Conservation (phyloP, 1,140 invertebrate species). For the Amyelois transitella region DNA sequence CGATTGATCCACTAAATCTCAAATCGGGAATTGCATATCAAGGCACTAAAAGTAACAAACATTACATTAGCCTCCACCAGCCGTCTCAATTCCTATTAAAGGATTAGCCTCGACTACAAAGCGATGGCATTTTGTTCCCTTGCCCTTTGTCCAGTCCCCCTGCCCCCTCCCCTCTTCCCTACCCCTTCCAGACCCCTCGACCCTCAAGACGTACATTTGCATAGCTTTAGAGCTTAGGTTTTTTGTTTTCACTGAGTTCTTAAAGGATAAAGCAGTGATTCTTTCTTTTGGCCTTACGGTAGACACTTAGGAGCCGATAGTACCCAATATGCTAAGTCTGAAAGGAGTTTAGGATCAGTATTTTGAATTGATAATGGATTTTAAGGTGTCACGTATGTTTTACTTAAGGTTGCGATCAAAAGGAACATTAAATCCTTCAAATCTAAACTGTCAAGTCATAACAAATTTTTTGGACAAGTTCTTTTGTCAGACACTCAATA, state of each 20-base stretch:
- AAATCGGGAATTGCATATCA: not conserved
- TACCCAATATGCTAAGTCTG: not conserved
- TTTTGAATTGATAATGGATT: too few relatives aligned
- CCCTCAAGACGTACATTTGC: constrained; percentile 68
- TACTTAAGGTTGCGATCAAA: too few relatives aligned
- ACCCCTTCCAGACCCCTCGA: constrained; percentile 27
- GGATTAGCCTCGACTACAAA: constrained; percentile 62
- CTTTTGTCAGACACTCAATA: too few relatives aligned
- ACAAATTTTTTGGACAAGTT: too few relatives aligned
- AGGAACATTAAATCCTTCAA: too few relatives aligned
- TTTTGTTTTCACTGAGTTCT: constrained; percentile 51
- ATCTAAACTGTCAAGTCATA: too few relatives aligned
- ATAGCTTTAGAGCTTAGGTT: constrained; percentile 64
- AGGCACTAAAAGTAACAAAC: not conserved
- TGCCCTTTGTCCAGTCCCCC: constrained; percentile 51
- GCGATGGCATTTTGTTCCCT: constrained; percentile 62
- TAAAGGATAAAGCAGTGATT: constrained; percentile 47
- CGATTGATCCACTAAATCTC: not conserved
- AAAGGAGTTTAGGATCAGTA: not conserved
- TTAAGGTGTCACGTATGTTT: too few relatives aligned
- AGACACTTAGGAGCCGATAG: not conserved
- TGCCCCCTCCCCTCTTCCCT: constrained; percentile 29
- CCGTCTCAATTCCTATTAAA: constrained; percentile 67
- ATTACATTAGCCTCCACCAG: constrained; percentile 29
- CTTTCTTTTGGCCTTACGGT: constrained; percentile 5